These are phyloP conservation scores for Trachelipus rathkii DNA, from an alignment of 1,140 invertebrate species.

Conservation along the genomic window DNA sequence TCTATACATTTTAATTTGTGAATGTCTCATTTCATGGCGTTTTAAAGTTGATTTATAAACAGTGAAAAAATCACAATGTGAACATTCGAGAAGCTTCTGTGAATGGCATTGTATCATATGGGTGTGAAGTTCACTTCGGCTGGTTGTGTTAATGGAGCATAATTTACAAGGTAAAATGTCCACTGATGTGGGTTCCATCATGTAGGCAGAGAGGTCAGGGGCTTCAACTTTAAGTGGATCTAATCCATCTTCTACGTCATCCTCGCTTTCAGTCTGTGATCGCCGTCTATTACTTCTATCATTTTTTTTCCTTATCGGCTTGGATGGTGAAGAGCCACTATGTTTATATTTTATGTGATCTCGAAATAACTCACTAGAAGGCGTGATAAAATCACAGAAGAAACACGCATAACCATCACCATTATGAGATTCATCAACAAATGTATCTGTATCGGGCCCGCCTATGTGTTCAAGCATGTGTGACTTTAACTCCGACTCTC, in stretches of 20 bases:
- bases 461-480: neutral
- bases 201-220: neutral
- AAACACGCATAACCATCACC: neutral
- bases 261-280: neutral
- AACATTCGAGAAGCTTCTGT: neutral
- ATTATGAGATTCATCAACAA: constrained; percentile 2
- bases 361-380: neutral
- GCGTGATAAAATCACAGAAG: neutral
- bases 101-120: neutral
- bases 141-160: neutral
- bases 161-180: neutral
- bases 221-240: neutral
- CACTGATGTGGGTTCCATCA: neutral
- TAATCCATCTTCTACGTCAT: neutral
- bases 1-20: neutral
- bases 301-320: neutral
- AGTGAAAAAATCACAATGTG: neutral
- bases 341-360: constrained; percentile 1
- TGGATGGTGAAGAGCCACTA: neutral
- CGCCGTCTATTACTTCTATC: no score
- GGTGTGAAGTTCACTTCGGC: neutral
- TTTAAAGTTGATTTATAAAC: constrained; percentile 12
- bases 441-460: neutral
- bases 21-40: neutral
- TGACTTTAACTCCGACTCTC: neutral